Conservation (phyloP, 2,797 vertebrate species). For the Cebuella pygmaea region DNA sequence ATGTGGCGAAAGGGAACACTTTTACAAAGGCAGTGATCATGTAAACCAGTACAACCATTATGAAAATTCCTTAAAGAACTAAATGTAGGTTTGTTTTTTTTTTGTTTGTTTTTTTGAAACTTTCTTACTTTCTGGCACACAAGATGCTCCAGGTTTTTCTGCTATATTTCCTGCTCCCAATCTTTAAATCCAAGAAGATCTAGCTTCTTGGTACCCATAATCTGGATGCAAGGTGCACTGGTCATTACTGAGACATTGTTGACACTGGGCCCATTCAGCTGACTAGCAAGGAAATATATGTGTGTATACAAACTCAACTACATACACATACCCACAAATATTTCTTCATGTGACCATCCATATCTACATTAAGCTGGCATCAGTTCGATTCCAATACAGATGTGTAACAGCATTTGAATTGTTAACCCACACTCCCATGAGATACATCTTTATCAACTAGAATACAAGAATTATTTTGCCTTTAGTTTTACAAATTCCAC, state of each 20-base stretch:
- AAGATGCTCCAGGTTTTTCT: neutral
- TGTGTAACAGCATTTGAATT: neutral
- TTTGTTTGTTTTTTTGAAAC: neutral
- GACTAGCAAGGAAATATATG: neutral
- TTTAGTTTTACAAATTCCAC: neutral
- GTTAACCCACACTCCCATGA: neutral
- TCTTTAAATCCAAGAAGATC: neutral
- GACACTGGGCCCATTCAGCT: neutral
- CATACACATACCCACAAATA: neutral
- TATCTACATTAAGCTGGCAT: neutral
- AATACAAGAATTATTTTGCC: neutral
- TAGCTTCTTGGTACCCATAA: neutral
- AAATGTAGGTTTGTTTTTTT: neutral
- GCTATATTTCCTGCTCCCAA: neutral
- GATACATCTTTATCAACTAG: neutral
- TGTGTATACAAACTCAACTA: neutral
- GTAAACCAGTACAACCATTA: neutral
- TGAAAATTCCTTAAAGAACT: neutral
- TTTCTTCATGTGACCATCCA: neutral
- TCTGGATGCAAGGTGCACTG: neutral
- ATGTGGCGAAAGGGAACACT: neutral
- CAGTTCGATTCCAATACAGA: neutral
- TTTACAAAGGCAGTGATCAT: neutral
- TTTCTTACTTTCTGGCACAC: neutral
- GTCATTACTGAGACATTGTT: neutral